phyloP scores from a whole-genome alignment of 2,888 invertebrate genomes.

The Morpho deidamia region DNA sequence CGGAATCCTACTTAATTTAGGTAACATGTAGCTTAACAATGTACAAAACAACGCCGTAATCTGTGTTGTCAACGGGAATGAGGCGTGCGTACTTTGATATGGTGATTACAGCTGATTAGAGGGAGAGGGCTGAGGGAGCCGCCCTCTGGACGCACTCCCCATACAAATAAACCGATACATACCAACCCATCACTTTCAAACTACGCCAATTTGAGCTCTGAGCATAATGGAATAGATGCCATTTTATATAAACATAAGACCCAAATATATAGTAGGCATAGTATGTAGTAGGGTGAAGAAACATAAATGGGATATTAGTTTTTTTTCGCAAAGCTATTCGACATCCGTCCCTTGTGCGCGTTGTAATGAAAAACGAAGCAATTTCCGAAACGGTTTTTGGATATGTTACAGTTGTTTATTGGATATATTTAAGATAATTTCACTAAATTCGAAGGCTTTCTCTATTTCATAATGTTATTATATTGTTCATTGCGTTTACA shows the following conservation, averaged over 20 bases:
- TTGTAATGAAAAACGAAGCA: conserved; percentile 66
- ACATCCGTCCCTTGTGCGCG: conserved; percentile 52
- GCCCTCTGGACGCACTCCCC: conserved; percentile 67
- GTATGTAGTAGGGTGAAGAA: conserved; percentile 44
- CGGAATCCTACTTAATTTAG: conserved; percentile 32
- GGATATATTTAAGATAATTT: neutral
- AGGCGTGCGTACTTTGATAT: conserved; percentile 76
- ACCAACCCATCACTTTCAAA: conserved; percentile 18
- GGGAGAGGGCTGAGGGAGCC: conserved; percentile 50
- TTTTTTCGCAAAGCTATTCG: conserved; percentile 51
- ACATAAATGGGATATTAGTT: conserved; percentile 71
- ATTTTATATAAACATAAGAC: conserved; percentile 3
- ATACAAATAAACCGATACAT: conserved; percentile 72
- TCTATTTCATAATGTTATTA: no score
- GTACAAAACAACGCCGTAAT: conserved; percentile 44
- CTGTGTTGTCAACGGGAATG: conserved; percentile 73
- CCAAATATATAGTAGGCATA: conserved; percentile 12
- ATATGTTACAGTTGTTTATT: conserved; percentile 34
- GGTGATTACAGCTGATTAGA: conserved; percentile 78
- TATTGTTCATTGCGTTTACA: no score
- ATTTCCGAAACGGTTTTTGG: conserved; percentile 48
- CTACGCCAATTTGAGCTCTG: conserved; percentile 33
- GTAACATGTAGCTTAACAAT: conserved; percentile 27
- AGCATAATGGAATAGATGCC: conserved; percentile 39
- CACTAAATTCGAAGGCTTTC: no score